Conservation (phyloP, 2,797 vertebrate genomes). For the Botia kubotai region DNA sequence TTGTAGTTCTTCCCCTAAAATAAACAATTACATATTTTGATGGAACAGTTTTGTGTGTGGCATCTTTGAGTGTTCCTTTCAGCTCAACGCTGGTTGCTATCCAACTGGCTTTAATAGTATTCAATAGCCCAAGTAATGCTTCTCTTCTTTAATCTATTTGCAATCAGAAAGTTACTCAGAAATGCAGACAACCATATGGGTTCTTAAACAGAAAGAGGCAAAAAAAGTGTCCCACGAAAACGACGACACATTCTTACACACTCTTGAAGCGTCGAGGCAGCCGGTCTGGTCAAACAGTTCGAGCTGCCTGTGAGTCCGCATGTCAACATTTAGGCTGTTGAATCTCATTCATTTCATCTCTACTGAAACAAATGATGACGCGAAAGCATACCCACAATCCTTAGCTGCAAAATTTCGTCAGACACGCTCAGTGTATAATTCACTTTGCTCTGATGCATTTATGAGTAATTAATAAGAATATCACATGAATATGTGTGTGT, state of each 20-base stretch:
- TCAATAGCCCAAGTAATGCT: slow-evolving; percentile 7
- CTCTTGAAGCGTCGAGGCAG: slow-evolving; percentile 39
- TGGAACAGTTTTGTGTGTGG: slow-evolving; percentile 14
- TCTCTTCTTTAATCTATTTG: slow-evolving; percentile 19
- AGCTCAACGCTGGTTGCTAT: slow-evolving; percentile 27
- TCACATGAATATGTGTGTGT: neutral
- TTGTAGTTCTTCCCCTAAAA: slow-evolving; percentile 3
- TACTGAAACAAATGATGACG: slow-evolving; percentile 18
- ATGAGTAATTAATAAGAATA: slow-evolving; percentile 27
- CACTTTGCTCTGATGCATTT: slow-evolving; percentile 24
- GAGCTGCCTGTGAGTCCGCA: neutral
- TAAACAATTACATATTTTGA: slow-evolving; percentile 9
- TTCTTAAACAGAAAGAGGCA: slow-evolving; percentile 23
- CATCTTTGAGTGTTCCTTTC: slow-evolving; percentile 21
- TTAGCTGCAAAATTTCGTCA: slow-evolving; percentile 33
- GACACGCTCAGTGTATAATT: slow-evolving; percentile 23
- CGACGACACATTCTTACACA: slow-evolving; percentile 40
- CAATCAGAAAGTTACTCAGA: slow-evolving; percentile 39
- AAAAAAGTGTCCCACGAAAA: slow-evolving; percentile 37
- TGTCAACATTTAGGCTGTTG: slow-evolving; percentile 24
- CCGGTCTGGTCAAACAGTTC: neutral
- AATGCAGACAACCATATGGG: slow-evolving; percentile 42
- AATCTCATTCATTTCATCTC: slow-evolving; percentile 1
- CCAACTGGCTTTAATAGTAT: slow-evolving; percentile 41
- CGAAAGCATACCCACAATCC: slow-evolving; percentile 42